Conservation (phyloP, 2,888 invertebrate genomes). For the Itoplectis maculator region DNA sequence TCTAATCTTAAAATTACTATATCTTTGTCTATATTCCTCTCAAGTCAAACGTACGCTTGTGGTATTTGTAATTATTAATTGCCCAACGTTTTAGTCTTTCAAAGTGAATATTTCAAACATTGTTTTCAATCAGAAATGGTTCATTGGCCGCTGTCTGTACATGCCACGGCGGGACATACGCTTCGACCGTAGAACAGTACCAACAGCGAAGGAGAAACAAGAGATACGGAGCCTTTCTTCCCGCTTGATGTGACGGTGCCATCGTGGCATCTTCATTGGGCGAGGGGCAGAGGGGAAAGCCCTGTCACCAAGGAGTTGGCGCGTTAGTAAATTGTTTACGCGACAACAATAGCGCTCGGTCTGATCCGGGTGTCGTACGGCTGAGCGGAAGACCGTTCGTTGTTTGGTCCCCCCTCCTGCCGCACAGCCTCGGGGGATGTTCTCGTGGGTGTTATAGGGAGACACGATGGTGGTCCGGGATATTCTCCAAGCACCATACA, state of each 20-base stretch:
- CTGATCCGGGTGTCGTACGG: slow-evolving; percentile 60
- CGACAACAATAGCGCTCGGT: slow-evolving; percentile 68
- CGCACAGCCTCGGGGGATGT: slow-evolving; percentile 25
- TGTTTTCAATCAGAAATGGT: neutral
- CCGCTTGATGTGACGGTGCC: slow-evolving; percentile 24
- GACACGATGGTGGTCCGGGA: slow-evolving; percentile 20
- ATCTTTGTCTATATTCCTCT: too few relatives aligned
- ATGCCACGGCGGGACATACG: neutral
- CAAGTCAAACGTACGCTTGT: too few relatives aligned
- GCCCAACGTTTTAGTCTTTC: too few relatives aligned
- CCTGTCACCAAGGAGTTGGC: slow-evolving; percentile 34
- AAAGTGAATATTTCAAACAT: neutral
- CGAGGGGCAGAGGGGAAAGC: neutral
- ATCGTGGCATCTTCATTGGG: slow-evolving; percentile 35
- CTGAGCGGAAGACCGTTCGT: slow-evolving; percentile 55
- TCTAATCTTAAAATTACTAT: too few relatives aligned
- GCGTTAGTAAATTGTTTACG: slow-evolving; percentile 71
- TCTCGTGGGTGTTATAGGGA: slow-evolving; percentile 30
- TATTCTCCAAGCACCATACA: slow-evolving; percentile 27
- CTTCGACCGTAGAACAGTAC: neutral
- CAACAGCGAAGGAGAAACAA: slow-evolving; percentile 7
- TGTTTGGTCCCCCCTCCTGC: slow-evolving; percentile 42
- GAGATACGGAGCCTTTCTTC: slow-evolving; percentile 25
- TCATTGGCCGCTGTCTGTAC: neutral
- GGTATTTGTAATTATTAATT: too few relatives aligned